These are phyloP conservation scores for Champsocephalus gunnari DNA, from an alignment of 2,797 vertebrate genomes.

Conservation along the genomic window DNA sequence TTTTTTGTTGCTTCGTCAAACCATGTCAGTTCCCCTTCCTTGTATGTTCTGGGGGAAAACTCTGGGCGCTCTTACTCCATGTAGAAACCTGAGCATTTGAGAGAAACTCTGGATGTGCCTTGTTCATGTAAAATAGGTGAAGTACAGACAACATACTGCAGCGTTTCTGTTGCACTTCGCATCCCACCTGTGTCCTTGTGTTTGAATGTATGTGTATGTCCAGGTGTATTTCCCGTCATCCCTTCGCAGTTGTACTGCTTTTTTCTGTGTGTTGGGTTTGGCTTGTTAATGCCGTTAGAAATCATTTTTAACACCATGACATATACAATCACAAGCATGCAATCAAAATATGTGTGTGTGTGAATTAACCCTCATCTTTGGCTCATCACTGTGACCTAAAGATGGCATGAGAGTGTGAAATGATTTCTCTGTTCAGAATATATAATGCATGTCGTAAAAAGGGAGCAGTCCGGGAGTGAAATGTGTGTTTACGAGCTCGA, in stretches of 20 bases:
- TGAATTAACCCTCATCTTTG: constrained; percentile 48
- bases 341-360: no score
- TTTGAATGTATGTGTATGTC: constrained; percentile 14
- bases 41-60: constrained; percentile 17
- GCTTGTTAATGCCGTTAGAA: constrained; percentile 10
- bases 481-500: constrained; percentile 46
- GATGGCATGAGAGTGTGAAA: constrained; percentile 43
- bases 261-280: constrained; percentile 4
- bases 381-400: constrained; percentile 38
- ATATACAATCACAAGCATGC: no score
- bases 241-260: constrained; percentile 17
- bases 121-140: constrained; percentile 37
- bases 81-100: background rate
- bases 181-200: constrained; percentile 36
- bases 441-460: constrained; percentile 72
- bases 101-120: constrained; percentile 27
- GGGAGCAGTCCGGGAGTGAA: constrained; percentile 63
- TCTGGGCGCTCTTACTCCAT: background rate
- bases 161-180: constrained; percentile 32
- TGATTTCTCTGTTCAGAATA: constrained; percentile 38
- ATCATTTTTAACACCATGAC: background rate
- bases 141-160: constrained; percentile 10
- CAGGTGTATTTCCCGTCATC: constrained; percentile 15
- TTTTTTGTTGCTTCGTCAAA: constrained; percentile 38
- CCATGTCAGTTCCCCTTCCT: constrained; percentile 14